Percentiles rank a stretch among this genome's conserved stretches.
Evolutionary conservation across 1,140 invertebrate genomes (phyloP).

Genomic region (Nasonia longicornis): DNA sequence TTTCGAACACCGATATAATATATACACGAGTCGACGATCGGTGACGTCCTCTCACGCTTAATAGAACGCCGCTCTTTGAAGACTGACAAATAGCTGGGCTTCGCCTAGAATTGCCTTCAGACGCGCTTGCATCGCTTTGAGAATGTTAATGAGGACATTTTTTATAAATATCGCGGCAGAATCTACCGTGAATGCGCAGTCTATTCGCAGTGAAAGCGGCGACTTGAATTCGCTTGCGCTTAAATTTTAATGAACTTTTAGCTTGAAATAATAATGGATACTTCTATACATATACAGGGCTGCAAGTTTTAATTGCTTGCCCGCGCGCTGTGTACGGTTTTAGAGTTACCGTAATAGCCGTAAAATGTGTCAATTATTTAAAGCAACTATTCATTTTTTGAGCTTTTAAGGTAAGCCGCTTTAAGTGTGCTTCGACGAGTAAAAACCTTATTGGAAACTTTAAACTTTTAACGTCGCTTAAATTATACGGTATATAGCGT

Average conservation of each 20-base stretch:
- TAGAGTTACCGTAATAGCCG: neutral
- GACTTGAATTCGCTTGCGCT: neutral
- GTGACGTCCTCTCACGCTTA: neutral
- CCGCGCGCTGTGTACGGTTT: neutral
- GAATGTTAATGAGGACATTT: neutral
- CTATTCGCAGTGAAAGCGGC: neutral
- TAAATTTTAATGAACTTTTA: slow-evolving; percentile 6
- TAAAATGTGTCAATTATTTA: slow-evolving; percentile 36
- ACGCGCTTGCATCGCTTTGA: neutral
- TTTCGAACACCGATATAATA: neutral
- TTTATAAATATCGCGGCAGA: neutral
- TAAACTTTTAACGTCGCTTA: neutral
- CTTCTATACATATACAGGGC: neutral
- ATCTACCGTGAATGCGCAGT: too few relatives aligned
- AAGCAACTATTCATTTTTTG: slow-evolving; percentile 17
- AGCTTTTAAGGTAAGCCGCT: slow-evolving; percentile 19
- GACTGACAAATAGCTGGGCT: neutral
- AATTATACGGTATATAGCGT: too few relatives aligned
- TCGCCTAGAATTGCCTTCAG: neutral
- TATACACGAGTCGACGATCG: neutral
- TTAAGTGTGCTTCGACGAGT: neutral
- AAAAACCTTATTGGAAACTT: slow-evolving; percentile 18
- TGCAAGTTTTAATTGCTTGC: slow-evolving; percentile 9
- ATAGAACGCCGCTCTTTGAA: neutral
- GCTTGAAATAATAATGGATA: slow-evolving; percentile 1